Base-by-base conservation (phyloP, 30 jellyfish, hydroid and myxozoan genomes). In the Aurelia sp. region DNA sequence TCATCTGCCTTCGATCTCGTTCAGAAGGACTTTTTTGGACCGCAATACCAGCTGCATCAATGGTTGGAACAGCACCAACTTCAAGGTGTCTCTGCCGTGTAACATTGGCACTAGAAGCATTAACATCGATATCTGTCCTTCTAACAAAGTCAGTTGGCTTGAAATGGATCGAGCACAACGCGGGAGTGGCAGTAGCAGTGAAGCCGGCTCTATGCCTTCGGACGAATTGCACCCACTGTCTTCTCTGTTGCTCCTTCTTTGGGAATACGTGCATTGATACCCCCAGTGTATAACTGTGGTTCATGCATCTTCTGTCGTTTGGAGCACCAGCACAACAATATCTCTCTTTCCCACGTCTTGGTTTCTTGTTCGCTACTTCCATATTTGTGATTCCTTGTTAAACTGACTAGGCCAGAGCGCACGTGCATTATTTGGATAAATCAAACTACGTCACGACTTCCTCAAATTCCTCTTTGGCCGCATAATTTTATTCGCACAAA, bases 251-350 rank as follows among this genome's bases (percentile, higher is more conserved):
- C 60, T 21, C 59, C 17, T 40, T 68, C 40, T 38, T 41, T 27
- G 79, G 79, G 60, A 68, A 68, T 13, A 21, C 60, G 13, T 38
- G 79, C 57, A 68, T 68, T 22, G 79, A 68, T 20, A 68, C 27
- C 40, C 79, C 79, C 1, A 24, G 31, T 20, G 79, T 68, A 68
- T 68, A 48, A 48, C 79, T 68, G 52, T 30, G 31, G 40, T 68
- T 68, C 79, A 20, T 30, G 40, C 60, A 68, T 33, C 59, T 68
- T 22, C 31, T 68, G 52, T 68, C 60, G 79, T 68, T 38, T 31
- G 79, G 79, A 20, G 33, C 79, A 68, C 79, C 79, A 68, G 79
- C 79, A 30, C 57, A 30, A 48, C 79, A 68, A 68, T 68, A 68
- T 68, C 40, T 68, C 31, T 63, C 79, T 41, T 41, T 41, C 35